Evolutionary conservation across 2,113 vertebrate species (phyloP).

Genomic region (Centrocercus urophasianus): DNA sequence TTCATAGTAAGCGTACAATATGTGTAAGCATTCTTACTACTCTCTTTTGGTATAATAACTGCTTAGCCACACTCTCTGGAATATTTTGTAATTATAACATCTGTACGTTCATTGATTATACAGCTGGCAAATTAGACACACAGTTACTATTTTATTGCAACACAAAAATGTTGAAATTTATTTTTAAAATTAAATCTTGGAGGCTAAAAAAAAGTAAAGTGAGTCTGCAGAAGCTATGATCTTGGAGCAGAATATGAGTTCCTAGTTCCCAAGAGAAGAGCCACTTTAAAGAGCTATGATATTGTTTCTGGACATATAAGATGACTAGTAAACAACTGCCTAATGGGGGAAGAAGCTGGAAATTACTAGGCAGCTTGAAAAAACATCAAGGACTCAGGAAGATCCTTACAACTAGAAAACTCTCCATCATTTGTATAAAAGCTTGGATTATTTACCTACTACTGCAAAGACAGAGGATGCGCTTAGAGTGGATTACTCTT

Average conservation of each 20-base stretch:
- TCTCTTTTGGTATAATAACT: too few species aligned
- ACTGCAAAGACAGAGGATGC: neutral
- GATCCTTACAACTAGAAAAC: neutral
- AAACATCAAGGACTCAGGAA: neutral
- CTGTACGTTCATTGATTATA: too few species aligned
- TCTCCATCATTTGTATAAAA: neutral
- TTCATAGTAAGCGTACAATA: too few species aligned
- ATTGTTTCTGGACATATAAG: neutral
- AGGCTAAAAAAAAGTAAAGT: neutral
- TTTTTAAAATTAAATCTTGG: neutral
- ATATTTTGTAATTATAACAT: too few species aligned
- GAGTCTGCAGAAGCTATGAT: neutral
- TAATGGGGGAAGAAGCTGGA: neutral
- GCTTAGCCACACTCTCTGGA: too few species aligned
- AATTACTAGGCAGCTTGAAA: neutral
- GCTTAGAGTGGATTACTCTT: neutral
- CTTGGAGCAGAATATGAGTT: neutral
- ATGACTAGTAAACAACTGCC: neutral
- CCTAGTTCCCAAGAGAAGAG: neutral
- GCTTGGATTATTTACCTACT: neutral
- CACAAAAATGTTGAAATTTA: neutral
- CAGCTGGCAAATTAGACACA: neutral
- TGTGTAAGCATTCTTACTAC: too few species aligned
- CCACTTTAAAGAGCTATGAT: neutral
- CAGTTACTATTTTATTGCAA: neutral